Evolutionary conservation across 2,888 invertebrate genomes (phyloP), one percentile per base, ranked within the genome.

Genomic region (Amblyjoppa fuscipennis): DNA sequence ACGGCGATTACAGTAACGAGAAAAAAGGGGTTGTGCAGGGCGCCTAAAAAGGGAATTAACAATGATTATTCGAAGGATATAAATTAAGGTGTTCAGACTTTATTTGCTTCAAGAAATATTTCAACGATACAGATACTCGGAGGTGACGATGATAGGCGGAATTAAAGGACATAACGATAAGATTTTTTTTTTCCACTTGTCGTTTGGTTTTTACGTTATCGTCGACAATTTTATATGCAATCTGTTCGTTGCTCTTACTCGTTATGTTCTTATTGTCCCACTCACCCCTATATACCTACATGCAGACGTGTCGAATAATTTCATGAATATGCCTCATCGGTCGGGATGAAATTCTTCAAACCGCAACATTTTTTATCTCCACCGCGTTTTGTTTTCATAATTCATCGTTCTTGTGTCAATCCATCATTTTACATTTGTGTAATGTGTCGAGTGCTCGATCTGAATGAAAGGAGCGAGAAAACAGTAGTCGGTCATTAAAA

Each of bases 71-170:
- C 61, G 31, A 49, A 56, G 20, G 64, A 25, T 80, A 49, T 81
- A 38, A 76, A 77, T 73, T 64, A 85, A 79, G 75, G 75, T 76
- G 78, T 83, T 87, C 87, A 87, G 87, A 87, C 85, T 87, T 87
- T 87, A 87, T 87, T 85, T 77, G 85, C 59, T 75, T 85, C 71
- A 79, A 87, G 81, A 85, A 83, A 81, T 76, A 85, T 79, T 85
- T 79, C 68, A 79, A 75, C 66, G 83, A 85, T 83, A 87, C 84
- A 87, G 84, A 84, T 87, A 85, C 69, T 73, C 73, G 76, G 83
- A 81, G 74, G 78, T 79, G 82, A 74, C 56, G 74, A 82, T 76
- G 79, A 77, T 83, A 74, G 49, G 31, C 64, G 69, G 76, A 81
- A 71, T 66, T 53, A 64, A 81, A 81, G 82, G 82, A 79, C 85